Evolutionary conservation across 2,113 vertebrate species (phyloP), one percentile per base, ranked within the genome.

Genomic region (Pitta sordida): DNA sequence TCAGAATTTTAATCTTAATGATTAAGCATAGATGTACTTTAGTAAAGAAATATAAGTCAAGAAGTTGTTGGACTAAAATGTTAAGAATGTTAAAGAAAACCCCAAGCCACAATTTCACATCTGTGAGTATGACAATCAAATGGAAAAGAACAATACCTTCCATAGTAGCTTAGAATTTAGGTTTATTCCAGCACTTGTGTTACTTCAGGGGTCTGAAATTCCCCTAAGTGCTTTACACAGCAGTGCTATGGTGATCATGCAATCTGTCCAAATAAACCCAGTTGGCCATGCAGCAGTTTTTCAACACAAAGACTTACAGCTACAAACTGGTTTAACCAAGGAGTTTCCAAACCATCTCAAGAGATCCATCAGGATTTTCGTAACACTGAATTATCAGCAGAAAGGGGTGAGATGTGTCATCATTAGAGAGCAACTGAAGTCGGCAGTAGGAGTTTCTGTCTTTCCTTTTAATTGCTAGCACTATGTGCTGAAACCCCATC

Each of bases 21-120:
- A 34, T 91, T 94, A 94, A 90, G 85, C 59, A 37, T 67, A 49
- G 91, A 83, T 86, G 32, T 52, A 49, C 88, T 92, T 26, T 41
- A 53, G 39, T 75, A 52, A 78, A 76, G 36, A 73, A 68, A 60
- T 23, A 52, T 2, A 64, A 26, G 10, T 15, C 12, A 83, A 82
- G 27, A 83, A 91, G 70, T 48, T 55, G 23, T 21, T 85, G 32
- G 63, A 21, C 26, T 90, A 58, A 77, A 44, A 46, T 15, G 1
- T 83, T 86, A 44, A 86, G 56, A 63, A 74, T 59, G 37, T 34
- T 88, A 64, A 94, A 94, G 91, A 48, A 52, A 8, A 2, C 2
- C 15, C 6, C 51, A 84, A 92, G 93, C 67, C 43, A 39, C 34
- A 86, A 44, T 68, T 81, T 90, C 20, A 14, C 59, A 20, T n/a